These are phyloP conservation scores for Spodoptera picta DNA, from an alignment of 2,888 invertebrate species.

Conservation along the genomic window DNA sequence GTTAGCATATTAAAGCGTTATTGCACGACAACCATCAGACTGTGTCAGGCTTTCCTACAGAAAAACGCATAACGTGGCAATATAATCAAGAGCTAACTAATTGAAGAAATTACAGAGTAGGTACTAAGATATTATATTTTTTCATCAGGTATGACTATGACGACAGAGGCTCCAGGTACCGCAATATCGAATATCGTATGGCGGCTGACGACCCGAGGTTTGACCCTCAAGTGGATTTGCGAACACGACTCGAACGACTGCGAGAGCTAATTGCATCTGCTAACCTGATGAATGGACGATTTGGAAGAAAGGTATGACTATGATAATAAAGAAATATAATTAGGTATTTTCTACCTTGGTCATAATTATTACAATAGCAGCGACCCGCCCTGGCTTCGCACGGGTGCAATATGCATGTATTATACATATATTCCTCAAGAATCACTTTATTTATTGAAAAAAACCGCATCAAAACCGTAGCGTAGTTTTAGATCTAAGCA, in stretches of 20 bases:
- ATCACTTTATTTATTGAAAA: too few species aligned
- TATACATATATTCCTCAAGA: too few species aligned
- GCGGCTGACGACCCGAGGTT: conserved; percentile 87
- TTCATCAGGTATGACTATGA: conserved; percentile 75
- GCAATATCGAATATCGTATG: conserved; percentile 86
- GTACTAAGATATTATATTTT: not conserved
- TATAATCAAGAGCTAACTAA: too few species aligned
- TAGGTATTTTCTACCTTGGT: too few species aligned
- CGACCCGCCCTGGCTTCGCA: too few species aligned
- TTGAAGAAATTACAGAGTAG: too few species aligned
- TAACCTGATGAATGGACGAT: conserved; percentile 93
- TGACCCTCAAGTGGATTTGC: conserved; percentile 84
- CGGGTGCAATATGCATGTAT: too few species aligned
- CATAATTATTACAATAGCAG: too few species aligned
- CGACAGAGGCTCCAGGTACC: conserved; percentile 76
- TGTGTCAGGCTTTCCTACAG: not conserved
- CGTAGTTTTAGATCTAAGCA: too few species aligned
- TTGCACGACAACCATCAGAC: conserved; percentile 37
- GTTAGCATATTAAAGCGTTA: conserved; percentile 52
- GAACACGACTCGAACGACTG: conserved; percentile 81
- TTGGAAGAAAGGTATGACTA: conserved; percentile 91
- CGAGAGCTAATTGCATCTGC: conserved; percentile 90
- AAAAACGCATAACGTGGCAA: conserved; percentile 21
- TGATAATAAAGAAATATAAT: too few species aligned
- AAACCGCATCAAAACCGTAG: too few species aligned